phyloP scores from a whole-genome alignment of 1,140 invertebrate species.

The Spodoptera frugiperda region DNA sequence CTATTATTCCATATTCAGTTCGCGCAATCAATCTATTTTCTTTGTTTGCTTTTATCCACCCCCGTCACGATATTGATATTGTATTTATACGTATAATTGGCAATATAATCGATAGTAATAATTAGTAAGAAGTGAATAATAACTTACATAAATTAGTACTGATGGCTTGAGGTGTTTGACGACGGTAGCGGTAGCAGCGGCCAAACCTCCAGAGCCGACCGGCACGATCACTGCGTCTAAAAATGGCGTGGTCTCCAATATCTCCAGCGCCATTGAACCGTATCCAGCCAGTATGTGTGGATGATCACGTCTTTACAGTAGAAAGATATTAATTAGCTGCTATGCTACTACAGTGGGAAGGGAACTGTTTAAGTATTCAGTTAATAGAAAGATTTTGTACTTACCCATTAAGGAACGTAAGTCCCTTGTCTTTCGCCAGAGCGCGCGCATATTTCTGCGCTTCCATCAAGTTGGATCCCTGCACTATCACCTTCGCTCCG shows the following conservation, averaged over 20 bases:
- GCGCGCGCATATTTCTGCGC: slow-evolving; percentile 67
- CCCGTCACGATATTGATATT: no score
- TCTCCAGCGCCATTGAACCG: slow-evolving; percentile 91
- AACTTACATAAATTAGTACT: slow-evolving; percentile 80
- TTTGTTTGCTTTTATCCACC: no score
- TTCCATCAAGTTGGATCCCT: slow-evolving; percentile 73
- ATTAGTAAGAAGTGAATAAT: no score
- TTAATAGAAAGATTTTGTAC: no score
- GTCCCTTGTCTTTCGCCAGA: slow-evolving; percentile 72
- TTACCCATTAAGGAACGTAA: slow-evolving; percentile 75
- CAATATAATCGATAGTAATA: no score
- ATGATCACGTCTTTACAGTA: slow-evolving; percentile 88
- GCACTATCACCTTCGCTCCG: slow-evolving; percentile 90
- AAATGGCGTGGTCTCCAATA: slow-evolving; percentile 88
- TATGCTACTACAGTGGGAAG: no score
- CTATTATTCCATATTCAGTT: no score
- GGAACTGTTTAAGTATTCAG: no score
- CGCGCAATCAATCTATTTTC: no score
- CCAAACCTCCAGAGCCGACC: slow-evolving; percentile 90
- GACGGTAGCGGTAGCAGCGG: slow-evolving; percentile 89
- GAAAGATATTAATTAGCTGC: no score
- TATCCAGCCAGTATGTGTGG: slow-evolving; percentile 90
- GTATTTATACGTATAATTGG: no score
- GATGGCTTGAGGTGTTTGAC: slow-evolving; percentile 89
- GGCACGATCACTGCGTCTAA: slow-evolving; percentile 88